These are phyloP conservation scores for Papilio protenor DNA, from an alignment of 2,888 invertebrate genomes.

Conservation along the genomic window DNA sequence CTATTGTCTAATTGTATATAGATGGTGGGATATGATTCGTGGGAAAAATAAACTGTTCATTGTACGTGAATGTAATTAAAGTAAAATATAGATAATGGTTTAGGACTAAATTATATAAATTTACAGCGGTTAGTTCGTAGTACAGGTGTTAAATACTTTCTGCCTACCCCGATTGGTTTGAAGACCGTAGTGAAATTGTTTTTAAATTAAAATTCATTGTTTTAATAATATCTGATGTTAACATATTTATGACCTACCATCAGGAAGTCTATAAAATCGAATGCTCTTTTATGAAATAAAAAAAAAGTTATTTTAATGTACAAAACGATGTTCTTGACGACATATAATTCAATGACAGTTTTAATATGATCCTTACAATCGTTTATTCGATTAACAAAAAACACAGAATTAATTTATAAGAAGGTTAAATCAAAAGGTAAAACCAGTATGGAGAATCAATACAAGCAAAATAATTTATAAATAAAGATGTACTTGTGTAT, in stretches of 20 bases:
- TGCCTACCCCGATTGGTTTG: neutral
- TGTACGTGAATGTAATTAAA: conserved; percentile 21
- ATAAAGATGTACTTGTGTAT: neutral
- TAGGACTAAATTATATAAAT: neutral
- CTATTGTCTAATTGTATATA: conserved; percentile 32
- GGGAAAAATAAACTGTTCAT: conserved; percentile 11
- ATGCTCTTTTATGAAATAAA: neutral
- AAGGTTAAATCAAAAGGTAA: neutral
- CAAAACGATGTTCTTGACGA: neutral
- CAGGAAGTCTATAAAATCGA: conserved; percentile 10
- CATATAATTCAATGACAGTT: neutral
- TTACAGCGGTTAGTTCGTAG: neutral
- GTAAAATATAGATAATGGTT: conserved; percentile 24
- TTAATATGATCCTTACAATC: neutral
- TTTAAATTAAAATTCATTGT: neutral
- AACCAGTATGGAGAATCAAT: neutral
- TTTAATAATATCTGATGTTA: neutral
- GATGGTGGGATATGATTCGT: conserved; percentile 23
- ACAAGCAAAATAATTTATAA: neutral
- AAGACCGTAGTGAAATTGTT: neutral
- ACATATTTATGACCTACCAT: neutral
- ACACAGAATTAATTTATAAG: neutral
- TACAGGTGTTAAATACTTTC: neutral
- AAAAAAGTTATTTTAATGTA: neutral
- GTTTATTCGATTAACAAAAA: neutral